Base-by-base conservation (phyloP, 1,140 invertebrate species). In the Macrotrachela quadricornifera region DNA sequence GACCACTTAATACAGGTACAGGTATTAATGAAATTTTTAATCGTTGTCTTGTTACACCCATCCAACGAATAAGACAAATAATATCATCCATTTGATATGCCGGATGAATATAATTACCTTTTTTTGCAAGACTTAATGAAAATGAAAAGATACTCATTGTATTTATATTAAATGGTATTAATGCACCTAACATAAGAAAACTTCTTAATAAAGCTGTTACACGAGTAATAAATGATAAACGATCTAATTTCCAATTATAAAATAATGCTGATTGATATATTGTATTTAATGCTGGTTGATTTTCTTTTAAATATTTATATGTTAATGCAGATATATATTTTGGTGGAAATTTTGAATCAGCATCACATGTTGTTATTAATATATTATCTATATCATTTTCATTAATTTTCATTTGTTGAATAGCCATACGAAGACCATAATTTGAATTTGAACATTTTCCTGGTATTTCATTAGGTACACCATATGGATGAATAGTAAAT, bases 21-120 rank as follows among this genome's bases (percentile, higher is more conserved):
- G 59, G 59, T 37, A 61, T 59, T 16, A 54, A 46, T 21, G 52
- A 10, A 17, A 60, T 60, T 0, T 52, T 56, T 39, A 57, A 55
- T 37, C 54, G 54, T 30, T 49, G 56, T 15, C 58, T 16, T 10
- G 61, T 51, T 6, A 59, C 60, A 49, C 56, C 46, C 10, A 58
- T 62, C 57, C 59, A 61, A 36, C 60, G 58, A 43, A 60, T 61
- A 12, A 59, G 37, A 38, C 59, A 60, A 39, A 60, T 60, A 41
- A 60, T 60, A 39, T 60, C 59, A 18, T 60, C 59, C 59, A 60
- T 60, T 44, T 60, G 59, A 46, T 60, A 60, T 47, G 50, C 57
- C 17, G 59, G 59, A 46, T 60, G 59, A 40, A 54, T 60, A 21
- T 42, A 50, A 48, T 61, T 61, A 39, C 61, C 60, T 45, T 57